Base-by-base conservation (phyloP, 2,113 vertebrate genomes). In the Apodemus speciosus region DNA sequence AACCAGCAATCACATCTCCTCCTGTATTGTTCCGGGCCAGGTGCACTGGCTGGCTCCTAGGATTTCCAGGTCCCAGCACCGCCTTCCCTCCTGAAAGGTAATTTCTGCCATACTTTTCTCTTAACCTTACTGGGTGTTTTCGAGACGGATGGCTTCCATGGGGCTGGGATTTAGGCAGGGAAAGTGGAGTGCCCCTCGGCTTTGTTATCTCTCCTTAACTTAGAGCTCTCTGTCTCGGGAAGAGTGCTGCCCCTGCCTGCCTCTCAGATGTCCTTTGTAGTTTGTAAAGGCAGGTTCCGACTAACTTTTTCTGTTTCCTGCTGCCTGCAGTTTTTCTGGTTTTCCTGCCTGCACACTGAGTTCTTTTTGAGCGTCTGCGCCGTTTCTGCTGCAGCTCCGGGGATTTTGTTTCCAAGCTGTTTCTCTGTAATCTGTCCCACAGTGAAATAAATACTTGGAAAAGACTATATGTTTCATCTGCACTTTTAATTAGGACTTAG, bases 201-300 rank as follows among this genome's bases (percentile, higher is more conserved):
- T 83, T 68, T 87, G 27, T 86, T 64, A 79, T 64, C 84, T 83
- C 84, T 77, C 9, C 93, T 93, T 94, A 64, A 87, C 75, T 85
- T n/a, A 38, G 90, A 11, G 90, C 56, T n/a, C 49, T 96, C 72
- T 75, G 83, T 79, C 58, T 73, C 30, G 85, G 85, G 46, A 46
- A 92, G 83, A 95, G 95, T 84, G 75, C 90, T 40, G 79, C 35
- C 84, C 83, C 23, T 27, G 88, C 9, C 75, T 90, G 81, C 93
- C 94, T 95, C 95, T 94, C 95, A 75, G 35, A 86, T 93, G 89
- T 91, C 96, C 94, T 96, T 95, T 96, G 95, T 93, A 89, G 94
- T 96, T 91, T 60, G 87, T 95, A 77, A 51, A 90, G 32, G 80
- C 92, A 71, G 89, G 79, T 92, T 86, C 80, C 72, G 89, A 83